A percentile compares a stretch with the other conserved stretches of the same genome.
phyloP scores from a whole-genome alignment of 2,888 invertebrate species.

The Epinotia brunnichana region DNA sequence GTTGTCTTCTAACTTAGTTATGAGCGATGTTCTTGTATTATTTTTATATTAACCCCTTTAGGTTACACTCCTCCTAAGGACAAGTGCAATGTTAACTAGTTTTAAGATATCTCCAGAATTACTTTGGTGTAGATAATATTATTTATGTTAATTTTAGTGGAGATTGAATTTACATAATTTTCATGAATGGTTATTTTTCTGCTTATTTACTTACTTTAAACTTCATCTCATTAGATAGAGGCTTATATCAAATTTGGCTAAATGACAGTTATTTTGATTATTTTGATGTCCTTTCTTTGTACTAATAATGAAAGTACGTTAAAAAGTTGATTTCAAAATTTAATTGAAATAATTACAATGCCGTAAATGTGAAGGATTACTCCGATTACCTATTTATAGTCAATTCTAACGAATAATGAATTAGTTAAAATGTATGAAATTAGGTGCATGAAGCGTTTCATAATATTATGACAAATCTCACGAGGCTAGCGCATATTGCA shows the following conservation, averaged over 20 bases:
- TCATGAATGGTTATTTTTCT: constrained; percentile 49
- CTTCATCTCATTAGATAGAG: constrained; percentile 41
- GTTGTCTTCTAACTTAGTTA: constrained; percentile 56
- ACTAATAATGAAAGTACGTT: constrained; percentile 9
- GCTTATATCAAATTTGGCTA: constrained; percentile 22
- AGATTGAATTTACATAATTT: constrained; percentile 48
- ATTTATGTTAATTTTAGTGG: constrained; percentile 62
- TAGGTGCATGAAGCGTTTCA: constrained; percentile 64
- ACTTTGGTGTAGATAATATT: constrained; percentile 75
- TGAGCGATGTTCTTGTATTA: constrained; percentile 60
- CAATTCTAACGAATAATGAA: constrained; percentile 63
- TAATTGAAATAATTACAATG: constrained; percentile 50
- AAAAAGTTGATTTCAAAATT: constrained; percentile 47
- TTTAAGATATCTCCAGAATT: constrained; percentile 75
- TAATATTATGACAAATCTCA: constrained; percentile 74
- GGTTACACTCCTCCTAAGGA: constrained; percentile 79
- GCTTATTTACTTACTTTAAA: constrained; percentile 45
- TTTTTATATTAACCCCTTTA: constrained; percentile 62
- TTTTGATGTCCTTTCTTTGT: constrained; percentile 45
- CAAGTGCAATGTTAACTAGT: constrained; percentile 85
- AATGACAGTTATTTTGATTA: constrained; percentile 50
- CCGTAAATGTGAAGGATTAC: constrained; percentile 68
- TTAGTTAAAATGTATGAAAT: constrained; percentile 66
- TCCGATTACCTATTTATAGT: constrained; percentile 81
- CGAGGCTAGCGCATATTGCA: constrained; percentile 67